Evolutionary conservation across 2,797 vertebrate genomes (phyloP).

Genomic region (Crocidura indochinensis): DNA sequence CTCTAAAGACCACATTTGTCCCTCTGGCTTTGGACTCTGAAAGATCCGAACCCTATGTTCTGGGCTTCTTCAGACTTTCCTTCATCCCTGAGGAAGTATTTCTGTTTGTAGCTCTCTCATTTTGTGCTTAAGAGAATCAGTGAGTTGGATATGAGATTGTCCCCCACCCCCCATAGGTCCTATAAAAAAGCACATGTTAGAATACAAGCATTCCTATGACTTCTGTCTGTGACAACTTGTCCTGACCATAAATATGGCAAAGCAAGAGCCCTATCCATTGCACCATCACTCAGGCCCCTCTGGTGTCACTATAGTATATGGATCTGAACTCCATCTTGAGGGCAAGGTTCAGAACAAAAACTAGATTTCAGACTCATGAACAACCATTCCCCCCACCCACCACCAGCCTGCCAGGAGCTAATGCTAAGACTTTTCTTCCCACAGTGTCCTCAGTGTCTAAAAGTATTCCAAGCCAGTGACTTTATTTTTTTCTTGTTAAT

Average conservation of each 20-base stretch:
- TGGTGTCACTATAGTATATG: too few species aligned
- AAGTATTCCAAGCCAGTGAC: too few species aligned
- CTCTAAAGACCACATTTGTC: not conserved
- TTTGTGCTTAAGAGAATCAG: not conserved
- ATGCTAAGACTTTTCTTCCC: not conserved
- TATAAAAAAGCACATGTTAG: not conserved
- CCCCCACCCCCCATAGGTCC: not conserved
- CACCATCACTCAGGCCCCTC: too few species aligned
- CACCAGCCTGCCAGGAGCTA: too few species aligned
- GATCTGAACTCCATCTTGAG: not conserved
- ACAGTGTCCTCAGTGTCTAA: accelerated
- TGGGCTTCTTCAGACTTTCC: not conserved
- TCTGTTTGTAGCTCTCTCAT: not conserved
- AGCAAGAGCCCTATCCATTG: too few species aligned
- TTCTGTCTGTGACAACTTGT: accelerated
- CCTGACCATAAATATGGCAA: not conserved
- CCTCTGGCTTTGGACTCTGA: not conserved
- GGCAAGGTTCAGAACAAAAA: not conserved
- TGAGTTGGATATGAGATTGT: not conserved
- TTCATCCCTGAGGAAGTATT: not conserved
- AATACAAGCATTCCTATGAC: not conserved
- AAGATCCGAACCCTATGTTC: not conserved
- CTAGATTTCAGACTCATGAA: not conserved
- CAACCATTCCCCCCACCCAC: not conserved
- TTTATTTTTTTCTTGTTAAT: too few species aligned